phyloP scores from a whole-genome alignment of 1,140 invertebrate species.

The Atta colombica region DNA sequence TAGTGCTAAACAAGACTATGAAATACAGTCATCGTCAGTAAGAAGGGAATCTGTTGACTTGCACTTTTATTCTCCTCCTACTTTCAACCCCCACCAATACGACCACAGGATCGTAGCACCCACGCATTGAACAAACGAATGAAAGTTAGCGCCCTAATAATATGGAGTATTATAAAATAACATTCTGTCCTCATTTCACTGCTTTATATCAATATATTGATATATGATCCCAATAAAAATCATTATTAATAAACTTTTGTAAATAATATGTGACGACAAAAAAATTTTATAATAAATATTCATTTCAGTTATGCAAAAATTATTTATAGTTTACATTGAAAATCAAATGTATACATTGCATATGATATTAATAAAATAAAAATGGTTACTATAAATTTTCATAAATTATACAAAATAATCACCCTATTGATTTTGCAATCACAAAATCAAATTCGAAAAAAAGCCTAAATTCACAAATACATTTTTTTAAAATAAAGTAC shows the following conservation, averaged over 20 bases:
- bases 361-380: neutral
- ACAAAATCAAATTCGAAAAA: too few species aligned
- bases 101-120: slow-evolving; percentile 48
- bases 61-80: slow-evolving; percentile 31
- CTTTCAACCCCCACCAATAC: slow-evolving; percentile 35
- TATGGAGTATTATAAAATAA: slow-evolving; percentile 7
- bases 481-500: neutral
- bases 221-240: neutral
- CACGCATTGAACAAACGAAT: slow-evolving; percentile 13
- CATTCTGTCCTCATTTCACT: neutral
- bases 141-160: neutral
- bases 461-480: too few species aligned
- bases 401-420: neutral
- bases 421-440: too few species aligned
- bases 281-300: neutral
- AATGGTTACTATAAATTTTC: neutral
- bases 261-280: neutral
- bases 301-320: neutral
- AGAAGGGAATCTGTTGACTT: slow-evolving; percentile 37
- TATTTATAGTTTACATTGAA: neutral
- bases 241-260: neutral
- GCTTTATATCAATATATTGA: neutral
- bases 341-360: neutral
- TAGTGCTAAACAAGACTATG: slow-evolving; percentile 25
- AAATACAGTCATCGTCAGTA: slow-evolving; percentile 31